A percentile compares a stretch with the other conserved stretches of the same genome.
These are phyloP conservation scores for Crocidura indochinensis DNA, from an alignment of 2,797 vertebrate genomes.

Conservation along the genomic window DNA sequence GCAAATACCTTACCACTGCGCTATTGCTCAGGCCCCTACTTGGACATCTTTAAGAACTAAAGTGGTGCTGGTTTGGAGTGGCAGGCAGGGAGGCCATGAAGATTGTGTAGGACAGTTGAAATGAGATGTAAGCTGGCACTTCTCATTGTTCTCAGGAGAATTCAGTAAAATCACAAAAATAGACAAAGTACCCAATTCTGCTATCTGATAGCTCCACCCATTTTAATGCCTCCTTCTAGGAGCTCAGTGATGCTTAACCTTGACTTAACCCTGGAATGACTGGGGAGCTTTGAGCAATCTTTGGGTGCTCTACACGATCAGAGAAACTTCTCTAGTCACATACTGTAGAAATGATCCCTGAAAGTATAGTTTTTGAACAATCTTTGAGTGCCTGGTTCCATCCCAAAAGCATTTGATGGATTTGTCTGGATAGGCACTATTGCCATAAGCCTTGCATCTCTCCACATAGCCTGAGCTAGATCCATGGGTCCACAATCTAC, in stretches of 20 bases:
- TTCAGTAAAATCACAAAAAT: neutral
- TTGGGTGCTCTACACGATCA: no score
- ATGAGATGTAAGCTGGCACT: neutral
- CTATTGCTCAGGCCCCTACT: no score
- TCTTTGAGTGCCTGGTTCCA: neutral
- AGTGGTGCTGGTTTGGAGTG: neutral
- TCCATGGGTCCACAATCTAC: neutral
- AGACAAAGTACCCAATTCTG: neutral
- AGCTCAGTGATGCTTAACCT: neutral
- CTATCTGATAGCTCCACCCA: no score
- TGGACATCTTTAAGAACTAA: conserved; percentile 7
- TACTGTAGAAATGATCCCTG: neutral
- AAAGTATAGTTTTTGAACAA: neutral
- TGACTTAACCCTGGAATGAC: neutral
- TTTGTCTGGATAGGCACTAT: neutral
- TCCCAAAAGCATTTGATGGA: neutral
- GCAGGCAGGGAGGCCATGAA: neutral
- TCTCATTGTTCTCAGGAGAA: neutral
- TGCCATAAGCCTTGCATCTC: neutral
- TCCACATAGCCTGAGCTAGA: neutral
- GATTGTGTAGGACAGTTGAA: neutral
- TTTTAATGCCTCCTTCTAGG: conserved; percentile 16
- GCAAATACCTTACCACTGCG: no score
- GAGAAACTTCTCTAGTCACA: no score
- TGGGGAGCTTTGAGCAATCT: neutral